These are phyloP conservation scores for Dromococcyx pavoninus DNA, from an alignment of 2,797 vertebrate species.

Conservation along the genomic window DNA sequence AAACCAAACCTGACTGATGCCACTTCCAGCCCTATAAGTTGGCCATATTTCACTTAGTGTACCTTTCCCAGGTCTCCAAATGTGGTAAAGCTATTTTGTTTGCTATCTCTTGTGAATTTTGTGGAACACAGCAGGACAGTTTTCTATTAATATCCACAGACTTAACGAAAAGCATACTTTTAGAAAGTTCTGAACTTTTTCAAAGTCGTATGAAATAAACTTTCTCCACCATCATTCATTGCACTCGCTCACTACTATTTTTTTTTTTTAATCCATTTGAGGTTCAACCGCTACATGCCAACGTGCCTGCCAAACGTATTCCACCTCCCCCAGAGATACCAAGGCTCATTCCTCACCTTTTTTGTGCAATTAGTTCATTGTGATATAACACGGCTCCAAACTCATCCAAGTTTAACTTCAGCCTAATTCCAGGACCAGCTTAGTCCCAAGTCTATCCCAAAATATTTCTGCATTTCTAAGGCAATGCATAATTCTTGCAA, in stretches of 20 bases:
- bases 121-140: not conserved
- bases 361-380: not conserved
- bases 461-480: not conserved
- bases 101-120: not conserved
- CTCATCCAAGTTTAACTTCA: not conserved
- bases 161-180: not conserved
- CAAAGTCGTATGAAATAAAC: not conserved
- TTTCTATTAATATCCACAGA: not conserved
- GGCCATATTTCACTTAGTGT: not conserved
- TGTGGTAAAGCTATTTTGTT: not conserved
- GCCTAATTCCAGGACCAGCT: not conserved
- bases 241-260: not conserved
- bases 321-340: not conserved
- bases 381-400: not conserved
- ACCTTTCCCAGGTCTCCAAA: not conserved
- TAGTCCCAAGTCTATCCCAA: not conserved
- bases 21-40: not conserved
- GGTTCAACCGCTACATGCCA: not conserved
- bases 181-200: not conserved
- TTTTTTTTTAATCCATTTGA: not conserved
- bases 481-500: not conserved
- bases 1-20: not conserved
- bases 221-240: not conserved
- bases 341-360: not conserved
- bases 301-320: not conserved